A percentile compares a stretch with the other conserved stretches of the same genome.
phyloP scores from a whole-genome alignment of 2,797 vertebrate species.

The Bovichtus variegatus region DNA sequence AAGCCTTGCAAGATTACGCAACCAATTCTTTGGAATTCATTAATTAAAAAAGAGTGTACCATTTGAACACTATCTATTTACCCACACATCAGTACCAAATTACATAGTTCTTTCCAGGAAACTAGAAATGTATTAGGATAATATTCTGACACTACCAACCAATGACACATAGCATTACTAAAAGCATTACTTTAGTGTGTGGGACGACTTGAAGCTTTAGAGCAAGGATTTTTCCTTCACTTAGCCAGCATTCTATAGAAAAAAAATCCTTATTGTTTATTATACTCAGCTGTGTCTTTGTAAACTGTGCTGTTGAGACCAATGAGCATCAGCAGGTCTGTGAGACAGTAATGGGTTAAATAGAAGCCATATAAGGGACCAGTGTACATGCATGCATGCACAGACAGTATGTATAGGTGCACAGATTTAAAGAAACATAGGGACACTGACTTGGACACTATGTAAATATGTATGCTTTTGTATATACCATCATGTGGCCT shows the following conservation, averaged over 20 bases:
- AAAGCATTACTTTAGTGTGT: background rate
- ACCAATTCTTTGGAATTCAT: background rate
- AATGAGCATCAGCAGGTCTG: slow-evolving; percentile 9
- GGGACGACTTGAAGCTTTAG: background rate
- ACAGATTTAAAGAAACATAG: slow-evolving; percentile 32
- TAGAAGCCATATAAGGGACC: slow-evolving; percentile 16
- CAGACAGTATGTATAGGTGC: slow-evolving; percentile 27
- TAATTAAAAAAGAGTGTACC: no score
- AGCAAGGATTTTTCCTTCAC: background rate
- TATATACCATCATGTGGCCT: slow-evolving; percentile 75
- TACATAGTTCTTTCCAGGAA: background rate
- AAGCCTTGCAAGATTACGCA: background rate
- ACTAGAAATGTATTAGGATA: background rate
- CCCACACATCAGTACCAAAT: background rate
- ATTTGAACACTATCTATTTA: slow-evolving; percentile 5
- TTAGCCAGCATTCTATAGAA: background rate
- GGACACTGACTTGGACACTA: slow-evolving; percentile 20
- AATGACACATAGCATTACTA: background rate
- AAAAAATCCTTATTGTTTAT: background rate
- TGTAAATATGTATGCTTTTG: slow-evolving; percentile 66
- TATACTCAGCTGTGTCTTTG: background rate
- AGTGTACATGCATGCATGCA: slow-evolving; percentile 50
- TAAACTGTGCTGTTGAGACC: slow-evolving; percentile 21
- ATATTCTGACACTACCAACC: background rate
- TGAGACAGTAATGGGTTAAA: slow-evolving; percentile 17